Conservation (phyloP, 2,797 vertebrate genomes). For the Rhynchonycteris naso region DNA sequence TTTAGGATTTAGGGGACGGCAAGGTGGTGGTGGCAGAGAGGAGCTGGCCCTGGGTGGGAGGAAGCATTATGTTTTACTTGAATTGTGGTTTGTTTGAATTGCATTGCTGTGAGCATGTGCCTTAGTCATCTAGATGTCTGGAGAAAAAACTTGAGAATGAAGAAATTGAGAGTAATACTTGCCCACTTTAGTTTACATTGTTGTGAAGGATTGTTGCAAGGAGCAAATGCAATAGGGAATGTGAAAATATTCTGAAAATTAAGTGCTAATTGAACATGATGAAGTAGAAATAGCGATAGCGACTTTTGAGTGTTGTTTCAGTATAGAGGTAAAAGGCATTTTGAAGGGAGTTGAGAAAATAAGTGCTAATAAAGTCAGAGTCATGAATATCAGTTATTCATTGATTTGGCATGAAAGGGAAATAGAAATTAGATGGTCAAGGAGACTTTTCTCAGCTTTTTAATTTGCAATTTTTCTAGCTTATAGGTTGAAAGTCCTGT, state of each 20-base stretch:
- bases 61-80: not conserved
- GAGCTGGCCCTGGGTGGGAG: not conserved
- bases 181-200: not conserved
- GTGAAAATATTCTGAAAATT: slow-evolving; percentile 11
- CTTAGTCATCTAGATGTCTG: not conserved
- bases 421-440: not conserved
- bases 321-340: not conserved
- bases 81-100: not conserved
- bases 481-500: not conserved
- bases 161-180: not conserved
- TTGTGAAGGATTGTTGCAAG: not conserved
- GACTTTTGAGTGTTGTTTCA: slow-evolving; percentile 45
- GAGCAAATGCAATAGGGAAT: not conserved
- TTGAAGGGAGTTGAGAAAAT: not conserved
- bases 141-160: not conserved
- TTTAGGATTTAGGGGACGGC: not conserved
- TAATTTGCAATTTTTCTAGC: slow-evolving; percentile 6
- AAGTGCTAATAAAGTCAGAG: slow-evolving; percentile 22
- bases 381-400: not conserved
- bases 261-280: not conserved
- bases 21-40: not conserved
- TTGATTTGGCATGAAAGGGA: slow-evolving; percentile 26
- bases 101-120: not conserved
- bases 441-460: slow-evolving; percentile 3
- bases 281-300: not conserved